phyloP scores from a whole-genome alignment of 1,140 invertebrate species.

The Zelostemma sp. region DNA sequence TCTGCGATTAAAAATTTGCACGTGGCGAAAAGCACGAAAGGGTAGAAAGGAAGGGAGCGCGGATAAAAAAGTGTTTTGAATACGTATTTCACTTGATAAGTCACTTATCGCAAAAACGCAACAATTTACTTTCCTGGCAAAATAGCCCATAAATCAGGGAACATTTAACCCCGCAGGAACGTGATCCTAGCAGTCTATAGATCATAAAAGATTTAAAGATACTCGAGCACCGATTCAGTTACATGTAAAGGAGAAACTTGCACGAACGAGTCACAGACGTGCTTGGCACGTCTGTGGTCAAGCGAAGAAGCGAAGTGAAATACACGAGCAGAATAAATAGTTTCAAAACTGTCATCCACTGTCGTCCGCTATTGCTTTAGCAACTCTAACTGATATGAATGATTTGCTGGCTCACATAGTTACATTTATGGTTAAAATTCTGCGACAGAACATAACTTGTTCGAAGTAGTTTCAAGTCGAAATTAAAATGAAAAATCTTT shows the following conservation, averaged over 20 bases:
- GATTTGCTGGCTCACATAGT: too few relatives aligned
- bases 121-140: not conserved
- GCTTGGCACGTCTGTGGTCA: not conserved
- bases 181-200: not conserved
- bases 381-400: too few relatives aligned
- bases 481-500: too few relatives aligned
- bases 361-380: not conserved
- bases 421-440: too few relatives aligned
- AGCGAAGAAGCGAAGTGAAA: not conserved
- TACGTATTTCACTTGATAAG: not conserved
- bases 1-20: too few relatives aligned
- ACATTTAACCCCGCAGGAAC: not conserved
- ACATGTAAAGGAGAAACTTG: not conserved
- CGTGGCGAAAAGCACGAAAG: too few relatives aligned
- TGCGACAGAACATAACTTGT: too few relatives aligned
- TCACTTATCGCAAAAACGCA: not conserved
- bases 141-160: not conserved
- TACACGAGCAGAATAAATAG: not conserved
- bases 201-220: not conserved
- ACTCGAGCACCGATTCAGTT: not conserved
- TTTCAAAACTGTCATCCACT: not conserved
- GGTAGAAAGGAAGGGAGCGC: too few relatives aligned
- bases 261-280: not conserved
- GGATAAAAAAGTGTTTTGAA: not conserved
- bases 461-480: too few relatives aligned